Percentiles rank a stretch among this genome's conserved stretches.
Evolutionary conservation across 2,113 vertebrate genomes (phyloP).

Genomic region (Neodontobutis hainanensis): DNA sequence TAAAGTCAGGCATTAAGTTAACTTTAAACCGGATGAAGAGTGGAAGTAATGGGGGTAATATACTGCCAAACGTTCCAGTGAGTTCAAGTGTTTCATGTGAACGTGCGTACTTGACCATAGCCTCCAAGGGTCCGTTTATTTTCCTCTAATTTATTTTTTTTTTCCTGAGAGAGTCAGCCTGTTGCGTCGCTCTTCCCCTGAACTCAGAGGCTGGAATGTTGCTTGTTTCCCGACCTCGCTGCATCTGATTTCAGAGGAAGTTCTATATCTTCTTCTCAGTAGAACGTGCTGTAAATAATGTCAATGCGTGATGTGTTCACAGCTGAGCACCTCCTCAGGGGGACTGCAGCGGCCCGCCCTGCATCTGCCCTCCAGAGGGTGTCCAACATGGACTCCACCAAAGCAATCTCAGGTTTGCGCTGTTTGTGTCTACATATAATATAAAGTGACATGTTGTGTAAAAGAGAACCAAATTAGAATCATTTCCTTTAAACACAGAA

Average conservation of each 20-base stretch:
- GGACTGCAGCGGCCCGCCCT: constrained; percentile 82
- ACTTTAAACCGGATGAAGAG: constrained; percentile 10
- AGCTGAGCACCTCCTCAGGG: constrained; percentile 86
- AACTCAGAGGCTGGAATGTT: constrained; percentile 50
- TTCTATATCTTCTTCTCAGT: constrained; percentile 3
- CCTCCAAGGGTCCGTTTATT: constrained; percentile 37
- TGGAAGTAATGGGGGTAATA: constrained; percentile 17
- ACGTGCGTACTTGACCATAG: constrained; percentile 52
- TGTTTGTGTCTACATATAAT: background rate
- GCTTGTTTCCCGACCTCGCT: constrained; percentile 34
- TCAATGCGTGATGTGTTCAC: constrained; percentile 41
- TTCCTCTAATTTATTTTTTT: constrained; percentile 62
- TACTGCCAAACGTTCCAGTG: constrained; percentile 16
- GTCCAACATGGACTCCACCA: constrained; percentile 88
- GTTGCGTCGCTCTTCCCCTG: constrained; percentile 33
- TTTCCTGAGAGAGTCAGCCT: constrained; percentile 33
- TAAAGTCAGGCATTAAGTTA: constrained; percentile 13
- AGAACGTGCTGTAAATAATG: constrained; percentile 21
- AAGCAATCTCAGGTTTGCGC: constrained; percentile 86
- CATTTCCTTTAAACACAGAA: too few species aligned
- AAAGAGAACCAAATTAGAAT: too few species aligned
- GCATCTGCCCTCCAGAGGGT: constrained; percentile 86
- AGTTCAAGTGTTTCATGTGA: constrained; percentile 60
- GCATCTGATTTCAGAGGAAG: constrained; percentile 36
- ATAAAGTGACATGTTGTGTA: background rate